phyloP scores from a whole-genome alignment of 2,888 invertebrate genomes.

The Hydrotaea diabolus region DNA sequence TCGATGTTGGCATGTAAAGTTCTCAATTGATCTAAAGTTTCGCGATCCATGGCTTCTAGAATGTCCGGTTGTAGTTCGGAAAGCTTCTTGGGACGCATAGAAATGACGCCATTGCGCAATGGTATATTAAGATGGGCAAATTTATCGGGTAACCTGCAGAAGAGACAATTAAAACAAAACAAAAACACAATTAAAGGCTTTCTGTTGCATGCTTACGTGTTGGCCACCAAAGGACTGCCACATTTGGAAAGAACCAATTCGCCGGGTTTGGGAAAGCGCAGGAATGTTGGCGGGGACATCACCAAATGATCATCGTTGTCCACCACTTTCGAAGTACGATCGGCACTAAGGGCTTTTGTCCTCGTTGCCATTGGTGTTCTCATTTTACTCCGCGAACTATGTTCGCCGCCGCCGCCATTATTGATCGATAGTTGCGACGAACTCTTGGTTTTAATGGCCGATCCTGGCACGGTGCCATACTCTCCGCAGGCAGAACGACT shows the following conservation, averaged over 20 bases:
- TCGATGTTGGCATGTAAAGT: constrained; percentile 78
- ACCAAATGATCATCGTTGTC: constrained; percentile 53
- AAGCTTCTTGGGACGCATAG: constrained; percentile 78
- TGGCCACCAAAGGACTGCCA: constrained; percentile 79
- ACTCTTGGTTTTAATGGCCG: constrained; percentile 65
- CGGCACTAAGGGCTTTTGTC: constrained; percentile 78
- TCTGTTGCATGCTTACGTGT: constrained; percentile 73
- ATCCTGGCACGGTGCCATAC: constrained; percentile 55
- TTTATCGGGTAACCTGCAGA: constrained; percentile 75
- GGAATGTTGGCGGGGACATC: constrained; percentile 75
- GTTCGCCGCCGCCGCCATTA: constrained; percentile 58
- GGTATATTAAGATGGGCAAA: constrained; percentile 81
- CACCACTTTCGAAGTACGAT: constrained; percentile 74
- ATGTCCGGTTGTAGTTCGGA: constrained; percentile 74
- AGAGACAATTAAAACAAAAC: neutral
- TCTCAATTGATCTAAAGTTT: constrained; percentile 77
- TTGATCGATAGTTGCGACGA: constrained; percentile 15
- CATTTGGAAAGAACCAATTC: constrained; percentile 79
- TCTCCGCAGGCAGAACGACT: constrained; percentile 77
- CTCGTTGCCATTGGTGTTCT: constrained; percentile 76
- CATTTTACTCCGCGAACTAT: constrained; percentile 75
- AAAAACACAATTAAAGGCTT: constrained; percentile 18
- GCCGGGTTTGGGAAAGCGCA: constrained; percentile 80
- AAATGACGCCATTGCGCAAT: constrained; percentile 78
- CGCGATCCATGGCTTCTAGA: constrained; percentile 75